phyloP scores from a whole-genome alignment of 2,888 invertebrate genomes.

The Apotomis capreana region DNA sequence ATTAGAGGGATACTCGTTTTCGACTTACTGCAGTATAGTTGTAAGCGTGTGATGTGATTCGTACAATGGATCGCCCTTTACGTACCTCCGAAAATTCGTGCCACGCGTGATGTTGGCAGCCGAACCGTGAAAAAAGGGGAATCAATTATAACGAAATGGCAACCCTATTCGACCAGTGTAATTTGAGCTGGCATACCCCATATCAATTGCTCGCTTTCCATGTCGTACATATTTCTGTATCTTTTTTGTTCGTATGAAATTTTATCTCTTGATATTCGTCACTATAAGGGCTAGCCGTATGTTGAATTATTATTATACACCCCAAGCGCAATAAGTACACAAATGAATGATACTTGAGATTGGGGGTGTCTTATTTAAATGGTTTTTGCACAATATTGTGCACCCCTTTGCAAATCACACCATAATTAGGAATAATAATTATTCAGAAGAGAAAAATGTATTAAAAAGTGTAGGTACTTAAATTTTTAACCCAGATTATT shows the following conservation, averaged over 20 bases:
- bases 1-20: neutral
- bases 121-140: conserved; percentile 77
- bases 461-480: no score
- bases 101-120: conserved; percentile 66
- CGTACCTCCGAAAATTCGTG: conserved; percentile 38
- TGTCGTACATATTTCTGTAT: neutral
- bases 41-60: neutral
- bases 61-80: conserved; percentile 5
- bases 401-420: no score
- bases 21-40: neutral
- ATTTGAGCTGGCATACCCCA: conserved; percentile 51
- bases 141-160: conserved; percentile 80
- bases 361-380: no score
- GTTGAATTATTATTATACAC: no score
- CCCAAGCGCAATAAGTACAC: no score
- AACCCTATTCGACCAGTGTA: conserved; percentile 59
- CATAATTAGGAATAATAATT: no score
- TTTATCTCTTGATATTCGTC: no score
- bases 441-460: no score
- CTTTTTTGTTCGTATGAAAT: neutral
- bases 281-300: no score
- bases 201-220: neutral
- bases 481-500: no score
- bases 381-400: no score
- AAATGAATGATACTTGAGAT: no score